phyloP scores from a whole-genome alignment of 2,888 invertebrate genomes.

The Yponomeuta cagnagella region DNA sequence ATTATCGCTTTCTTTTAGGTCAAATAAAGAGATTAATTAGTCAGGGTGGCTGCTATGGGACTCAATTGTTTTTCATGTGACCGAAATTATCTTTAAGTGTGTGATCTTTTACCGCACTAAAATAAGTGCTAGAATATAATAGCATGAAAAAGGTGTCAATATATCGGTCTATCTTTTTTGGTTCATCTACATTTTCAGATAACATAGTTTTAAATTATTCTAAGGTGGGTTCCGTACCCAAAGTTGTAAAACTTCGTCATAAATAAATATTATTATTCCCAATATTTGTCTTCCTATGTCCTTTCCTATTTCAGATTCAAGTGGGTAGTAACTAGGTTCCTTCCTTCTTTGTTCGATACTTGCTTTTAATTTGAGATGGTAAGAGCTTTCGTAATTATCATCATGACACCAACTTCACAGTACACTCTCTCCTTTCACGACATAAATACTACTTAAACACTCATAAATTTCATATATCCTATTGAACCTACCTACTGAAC shows the following conservation, averaged over 20 bases:
- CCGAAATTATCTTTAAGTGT: too few relatives aligned
- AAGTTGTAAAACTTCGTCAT: too few relatives aligned
- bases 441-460: neutral
- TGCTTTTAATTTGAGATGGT: too few relatives aligned
- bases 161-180: neutral
- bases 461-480: neutral
- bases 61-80: too few relatives aligned
- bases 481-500: conserved; percentile 20
- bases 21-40: neutral
- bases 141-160: neutral
- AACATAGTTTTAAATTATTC: neutral
- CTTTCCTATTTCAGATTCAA: too few relatives aligned
- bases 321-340: too few relatives aligned
- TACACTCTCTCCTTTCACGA: neutral
- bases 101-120: too few relatives aligned
- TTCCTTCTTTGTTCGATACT: too few relatives aligned
- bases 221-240: too few relatives aligned
- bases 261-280: too few relatives aligned
- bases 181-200: neutral
- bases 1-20: neutral
- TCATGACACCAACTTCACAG: neutral
- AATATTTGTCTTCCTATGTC: too few relatives aligned
- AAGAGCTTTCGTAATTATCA: neutral
- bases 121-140: too few relatives aligned
- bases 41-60: neutral